Conservation (phyloP, 2,888 invertebrate genomes). For the Papilio elwesi region DNA sequence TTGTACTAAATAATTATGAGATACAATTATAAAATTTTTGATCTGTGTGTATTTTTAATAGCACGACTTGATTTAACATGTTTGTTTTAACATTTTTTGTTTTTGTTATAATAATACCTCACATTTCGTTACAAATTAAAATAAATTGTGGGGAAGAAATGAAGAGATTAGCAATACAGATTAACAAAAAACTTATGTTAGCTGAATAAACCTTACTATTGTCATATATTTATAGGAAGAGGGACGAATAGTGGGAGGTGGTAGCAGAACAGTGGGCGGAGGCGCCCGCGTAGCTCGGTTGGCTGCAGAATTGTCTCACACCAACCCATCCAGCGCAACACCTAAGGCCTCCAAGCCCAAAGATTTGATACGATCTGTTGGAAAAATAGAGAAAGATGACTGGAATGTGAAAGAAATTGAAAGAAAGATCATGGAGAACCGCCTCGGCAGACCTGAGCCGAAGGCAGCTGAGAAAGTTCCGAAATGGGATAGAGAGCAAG, state of each 20-base stretch:
- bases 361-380: conserved; percentile 93
- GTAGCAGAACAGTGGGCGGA: conserved; percentile 61
- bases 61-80: conserved; percentile 18
- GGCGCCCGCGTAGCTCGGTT: conserved; percentile 70
- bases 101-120: neutral
- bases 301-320: conserved; percentile 91
- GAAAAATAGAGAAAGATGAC: conserved; percentile 94
- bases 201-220: neutral
- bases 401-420: conserved; percentile 97
- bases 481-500: conserved; percentile 95
- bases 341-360: conserved; percentile 88
- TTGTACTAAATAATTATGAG: neutral
- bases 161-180: neutral
- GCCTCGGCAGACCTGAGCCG: conserved; percentile 86
- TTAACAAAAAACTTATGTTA: neutral
- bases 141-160: neutral
- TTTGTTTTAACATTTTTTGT: neutral
- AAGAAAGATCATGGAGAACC: conserved; percentile 92
- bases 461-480: conserved; percentile 91
- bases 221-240: conserved; percentile 61
- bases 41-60: too few species aligned
- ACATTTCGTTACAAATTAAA: neutral
- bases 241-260: conserved; percentile 69
- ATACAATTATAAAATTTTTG: neutral
- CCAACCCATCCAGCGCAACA: conserved; percentile 79